A percentile compares a stretch with the other conserved stretches of the same genome.
Evolutionary conservation across 2,888 invertebrate species (phyloP).

Genomic region (Drosophila ochracea): DNA sequence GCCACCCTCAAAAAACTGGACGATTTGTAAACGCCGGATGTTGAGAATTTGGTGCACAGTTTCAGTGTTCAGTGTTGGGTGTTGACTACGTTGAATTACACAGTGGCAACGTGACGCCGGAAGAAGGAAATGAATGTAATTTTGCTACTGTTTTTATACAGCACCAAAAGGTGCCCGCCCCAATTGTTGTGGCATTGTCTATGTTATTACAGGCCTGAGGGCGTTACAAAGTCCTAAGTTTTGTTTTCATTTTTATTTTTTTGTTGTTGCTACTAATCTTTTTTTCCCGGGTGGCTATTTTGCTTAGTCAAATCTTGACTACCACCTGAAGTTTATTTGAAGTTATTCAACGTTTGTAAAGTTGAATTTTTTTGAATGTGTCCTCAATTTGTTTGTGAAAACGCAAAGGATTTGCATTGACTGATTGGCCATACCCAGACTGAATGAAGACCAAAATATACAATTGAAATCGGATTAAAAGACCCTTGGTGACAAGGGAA

Average conservation of each 20-base stretch:
- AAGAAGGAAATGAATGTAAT: conserved; percentile 72
- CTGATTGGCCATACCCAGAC: conserved; percentile 50
- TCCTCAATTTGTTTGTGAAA: conserved; percentile 39
- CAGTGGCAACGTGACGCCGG: conserved; percentile 74
- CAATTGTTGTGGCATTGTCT: conserved; percentile 59
- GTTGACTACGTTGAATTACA: conserved; percentile 13
- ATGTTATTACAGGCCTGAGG: conserved; percentile 44
- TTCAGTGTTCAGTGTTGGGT: conserved; percentile 9
- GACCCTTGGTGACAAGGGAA: conserved; percentile 26
- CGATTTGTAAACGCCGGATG: conserved; percentile 59
- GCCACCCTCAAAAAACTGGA: conserved; percentile 1
- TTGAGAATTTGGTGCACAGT: conserved; percentile 49
- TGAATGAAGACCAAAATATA: conserved; percentile 14
- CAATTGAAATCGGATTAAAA: conserved; percentile 44
- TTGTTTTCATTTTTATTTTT: conserved; percentile 22
- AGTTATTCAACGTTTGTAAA: conserved; percentile 10
- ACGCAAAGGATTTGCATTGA: conserved; percentile 55
- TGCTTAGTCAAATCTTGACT: conserved; percentile 18
- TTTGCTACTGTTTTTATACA: conserved; percentile 19
- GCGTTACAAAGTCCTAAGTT: conserved; percentile 31
- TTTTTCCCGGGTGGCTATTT: conserved; percentile 28
- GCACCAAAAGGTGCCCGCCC: conserved; percentile 27
- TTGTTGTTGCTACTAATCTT: conserved; percentile 35
- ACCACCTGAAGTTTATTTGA: conserved; percentile 33
- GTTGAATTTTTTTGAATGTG: conserved; percentile 31